phyloP scores from a whole-genome alignment of 1,140 invertebrate genomes.

The Aphis craccivora region DNA sequence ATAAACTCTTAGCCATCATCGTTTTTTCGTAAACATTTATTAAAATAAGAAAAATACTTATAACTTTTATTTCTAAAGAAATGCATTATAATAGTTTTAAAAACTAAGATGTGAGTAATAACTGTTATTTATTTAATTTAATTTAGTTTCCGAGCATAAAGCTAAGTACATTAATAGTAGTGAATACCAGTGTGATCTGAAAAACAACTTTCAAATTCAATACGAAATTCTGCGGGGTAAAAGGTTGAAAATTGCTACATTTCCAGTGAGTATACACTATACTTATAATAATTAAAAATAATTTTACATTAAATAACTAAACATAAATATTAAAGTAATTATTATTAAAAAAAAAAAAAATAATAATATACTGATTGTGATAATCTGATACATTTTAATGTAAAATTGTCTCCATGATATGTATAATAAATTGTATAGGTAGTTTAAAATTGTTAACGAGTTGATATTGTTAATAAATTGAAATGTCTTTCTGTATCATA shows the following conservation, averaged over 20 bases:
- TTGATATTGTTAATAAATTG: neutral
- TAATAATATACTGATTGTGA: too few species aligned
- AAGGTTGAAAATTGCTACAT: slow-evolving; percentile 61
- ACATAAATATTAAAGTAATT: neutral
- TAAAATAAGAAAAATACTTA: neutral
- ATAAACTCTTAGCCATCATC: too few species aligned
- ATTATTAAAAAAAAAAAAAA: neutral
- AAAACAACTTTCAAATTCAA: slow-evolving; percentile 59
- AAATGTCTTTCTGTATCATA: slow-evolving; percentile 61
- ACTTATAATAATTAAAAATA: neutral
- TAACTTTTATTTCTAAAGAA: neutral
- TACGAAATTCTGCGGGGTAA: slow-evolving; percentile 61
- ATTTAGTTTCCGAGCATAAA: slow-evolving; percentile 56
- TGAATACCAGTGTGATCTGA: slow-evolving; percentile 59
- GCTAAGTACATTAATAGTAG: slow-evolving; percentile 38
- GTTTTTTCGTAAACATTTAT: neutral
- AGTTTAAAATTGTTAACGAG: neutral
- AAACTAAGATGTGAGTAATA: neutral
- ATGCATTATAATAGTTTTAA: neutral
- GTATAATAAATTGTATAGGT: too few species aligned
- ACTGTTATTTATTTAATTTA: neutral
- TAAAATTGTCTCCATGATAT: too few species aligned
- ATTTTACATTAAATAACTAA: neutral
- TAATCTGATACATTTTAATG: too few species aligned
- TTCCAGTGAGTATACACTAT: slow-evolving; percentile 59